Evolutionary conservation across 2,888 invertebrate species (phyloP).

Genomic region (Parasteatoda lunata): DNA sequence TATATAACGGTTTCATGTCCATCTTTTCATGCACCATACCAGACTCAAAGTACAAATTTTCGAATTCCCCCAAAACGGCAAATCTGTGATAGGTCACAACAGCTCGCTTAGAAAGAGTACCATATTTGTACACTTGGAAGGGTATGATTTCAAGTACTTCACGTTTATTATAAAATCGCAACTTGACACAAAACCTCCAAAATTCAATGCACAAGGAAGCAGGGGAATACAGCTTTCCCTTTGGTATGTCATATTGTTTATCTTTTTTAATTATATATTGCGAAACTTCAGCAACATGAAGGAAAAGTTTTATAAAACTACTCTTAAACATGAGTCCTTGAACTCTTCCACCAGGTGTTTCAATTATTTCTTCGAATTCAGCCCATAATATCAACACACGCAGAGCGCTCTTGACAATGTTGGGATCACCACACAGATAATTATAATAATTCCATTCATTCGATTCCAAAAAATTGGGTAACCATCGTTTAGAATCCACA

Average conservation of each 20-base stretch:
- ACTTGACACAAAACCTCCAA: conserved; percentile 39
- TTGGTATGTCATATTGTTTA: not conserved
- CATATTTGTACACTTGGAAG: conserved; percentile 23
- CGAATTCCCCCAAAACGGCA: conserved; percentile 42
- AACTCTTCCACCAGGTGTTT: not conserved
- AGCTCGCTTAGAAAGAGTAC: conserved; percentile 28
- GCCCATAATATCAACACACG: conserved; percentile 53
- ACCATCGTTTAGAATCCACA: not conserved
- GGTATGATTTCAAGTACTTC: conserved; percentile 21
- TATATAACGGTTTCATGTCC: conserved; percentile 45
- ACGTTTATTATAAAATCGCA: conserved; percentile 39
- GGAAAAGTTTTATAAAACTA: conserved; percentile 32
- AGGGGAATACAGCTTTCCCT: not conserved
- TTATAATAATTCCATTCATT: not conserved
- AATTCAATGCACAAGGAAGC: conserved; percentile 47
- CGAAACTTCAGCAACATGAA: conserved; percentile 38
- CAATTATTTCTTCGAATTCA: conserved; percentile 25
- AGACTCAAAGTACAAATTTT: conserved; percentile 26
- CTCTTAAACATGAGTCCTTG: conserved; percentile 10
- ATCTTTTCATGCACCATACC: not conserved
- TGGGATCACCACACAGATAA: not conserved
- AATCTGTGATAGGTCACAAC: conserved; percentile 49
- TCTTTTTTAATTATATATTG: conserved; percentile 6
- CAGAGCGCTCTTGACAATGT: conserved; percentile 17
- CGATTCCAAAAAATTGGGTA: not conserved